These are phyloP conservation scores for Troides oblongomaculatus DNA, from an alignment of 2,888 invertebrate genomes.

Conservation along the genomic window DNA sequence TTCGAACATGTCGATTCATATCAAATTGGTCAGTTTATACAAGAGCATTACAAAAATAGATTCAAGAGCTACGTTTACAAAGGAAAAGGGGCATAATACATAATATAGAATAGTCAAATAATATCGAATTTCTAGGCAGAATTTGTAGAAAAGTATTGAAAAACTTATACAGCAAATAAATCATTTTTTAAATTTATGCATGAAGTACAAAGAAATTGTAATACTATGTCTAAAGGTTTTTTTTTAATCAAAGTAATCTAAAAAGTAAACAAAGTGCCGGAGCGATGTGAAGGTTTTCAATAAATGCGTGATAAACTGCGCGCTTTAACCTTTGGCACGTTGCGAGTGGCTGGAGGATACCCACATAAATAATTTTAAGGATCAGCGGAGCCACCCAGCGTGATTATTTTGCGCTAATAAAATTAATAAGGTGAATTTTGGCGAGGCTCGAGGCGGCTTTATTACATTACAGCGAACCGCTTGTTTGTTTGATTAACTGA, in stretches of 20 bases:
- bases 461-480: conserved; percentile 56
- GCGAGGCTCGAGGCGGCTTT: conserved; percentile 40
- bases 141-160: too few relatives aligned
- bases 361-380: conserved; percentile 65
- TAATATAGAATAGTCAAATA: too few relatives aligned
- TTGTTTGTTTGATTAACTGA: conserved; percentile 53
- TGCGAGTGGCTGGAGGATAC: conserved; percentile 37
- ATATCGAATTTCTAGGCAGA: too few relatives aligned
- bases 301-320: conserved; percentile 16
- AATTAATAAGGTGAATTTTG: conserved; percentile 64
- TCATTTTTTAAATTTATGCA: background rate
- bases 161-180: too few relatives aligned
- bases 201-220: background rate
- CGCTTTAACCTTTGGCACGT: conserved; percentile 39
- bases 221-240: background rate
- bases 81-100: too few relatives aligned
- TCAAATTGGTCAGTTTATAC: background rate
- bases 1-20: background rate
- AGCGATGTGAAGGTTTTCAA: conserved; percentile 5
- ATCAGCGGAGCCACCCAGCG: conserved; percentile 58
- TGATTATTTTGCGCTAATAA: conserved; percentile 68
- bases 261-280: background rate
- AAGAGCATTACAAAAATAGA: background rate
- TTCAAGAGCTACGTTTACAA: too few relatives aligned
- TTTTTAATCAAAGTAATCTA: background rate